phyloP scores from a whole-genome alignment of 2,113 vertebrate genomes.

The Vanacampus margaritifer region DNA sequence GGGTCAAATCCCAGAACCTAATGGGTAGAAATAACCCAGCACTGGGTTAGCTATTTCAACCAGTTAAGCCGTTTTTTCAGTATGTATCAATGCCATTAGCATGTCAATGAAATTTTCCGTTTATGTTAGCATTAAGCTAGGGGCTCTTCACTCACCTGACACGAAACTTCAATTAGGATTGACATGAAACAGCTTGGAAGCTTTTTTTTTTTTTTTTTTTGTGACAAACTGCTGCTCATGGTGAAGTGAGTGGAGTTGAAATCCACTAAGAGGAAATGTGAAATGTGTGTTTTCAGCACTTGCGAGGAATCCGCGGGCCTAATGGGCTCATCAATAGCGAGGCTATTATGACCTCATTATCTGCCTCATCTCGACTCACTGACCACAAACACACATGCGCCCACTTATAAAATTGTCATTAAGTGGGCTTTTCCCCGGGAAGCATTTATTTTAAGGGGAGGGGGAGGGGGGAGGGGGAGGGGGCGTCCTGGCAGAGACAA shows the following conservation, averaged over 20 bases:
- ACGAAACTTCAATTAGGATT: too few species aligned
- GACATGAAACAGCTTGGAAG: too few species aligned
- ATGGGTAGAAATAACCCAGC: too few species aligned
- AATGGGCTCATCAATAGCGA: constrained; percentile 74
- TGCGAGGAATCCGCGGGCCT: constrained; percentile 20
- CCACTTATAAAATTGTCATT: constrained; percentile 83
- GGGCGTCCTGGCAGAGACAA: constrained; percentile 3
- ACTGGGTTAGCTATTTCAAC: too few species aligned
- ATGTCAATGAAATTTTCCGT: too few species aligned
- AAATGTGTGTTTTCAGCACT: constrained; percentile 25
- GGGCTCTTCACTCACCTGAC: too few species aligned
- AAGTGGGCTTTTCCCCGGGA: constrained; percentile 69
- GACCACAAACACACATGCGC: constrained; percentile 74
- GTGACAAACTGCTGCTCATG: too few species aligned
- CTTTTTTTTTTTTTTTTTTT: too few species aligned
- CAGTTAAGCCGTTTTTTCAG: too few species aligned
- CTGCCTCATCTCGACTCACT: constrained; percentile 77
- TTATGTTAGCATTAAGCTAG: too few species aligned
- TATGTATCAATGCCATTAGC: too few species aligned
- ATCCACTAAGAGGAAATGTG: neutral
- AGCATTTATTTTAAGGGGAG: constrained; percentile 71
- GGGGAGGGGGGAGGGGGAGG: constrained; percentile 7
- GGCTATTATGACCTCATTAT: constrained; percentile 75
- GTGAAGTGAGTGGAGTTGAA: neutral
- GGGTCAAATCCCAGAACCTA: too few species aligned